phyloP scores from a whole-genome alignment of 53 echinoderm and acorn worm genomes.

The Antedon mediterranea region DNA sequence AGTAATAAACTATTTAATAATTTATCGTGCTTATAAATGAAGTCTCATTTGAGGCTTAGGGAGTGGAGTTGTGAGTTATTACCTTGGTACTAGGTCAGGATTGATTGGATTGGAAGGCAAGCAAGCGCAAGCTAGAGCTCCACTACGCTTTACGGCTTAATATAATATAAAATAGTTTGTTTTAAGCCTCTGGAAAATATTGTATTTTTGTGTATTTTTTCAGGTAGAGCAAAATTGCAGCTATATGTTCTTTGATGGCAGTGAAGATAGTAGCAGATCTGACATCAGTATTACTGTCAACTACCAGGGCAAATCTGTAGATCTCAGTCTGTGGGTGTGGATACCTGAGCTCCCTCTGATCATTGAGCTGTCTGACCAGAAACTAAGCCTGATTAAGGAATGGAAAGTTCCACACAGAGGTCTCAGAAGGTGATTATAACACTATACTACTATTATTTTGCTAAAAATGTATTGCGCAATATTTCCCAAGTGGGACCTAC shows the following conservation, averaged over 20 bases:
- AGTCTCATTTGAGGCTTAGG: too few relatives aligned
- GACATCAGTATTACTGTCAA: constrained; percentile 27
- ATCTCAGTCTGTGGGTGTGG: constrained; percentile 52
- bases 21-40: too few relatives aligned
- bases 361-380: constrained; percentile 51
- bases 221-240: constrained; percentile 60
- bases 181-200: too few relatives aligned
- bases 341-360: constrained; percentile 71
- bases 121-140: too few relatives aligned
- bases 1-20: too few relatives aligned
- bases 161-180: too few relatives aligned
- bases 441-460: not conserved
- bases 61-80: too few relatives aligned
- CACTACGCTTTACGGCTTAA: too few relatives aligned
- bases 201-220: not conserved
- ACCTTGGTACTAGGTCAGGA: too few relatives aligned
- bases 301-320: constrained; percentile 26
- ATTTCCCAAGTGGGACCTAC: too few relatives aligned
- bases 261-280: constrained; percentile 49
- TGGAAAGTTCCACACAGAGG: constrained; percentile 53
- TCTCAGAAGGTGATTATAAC: not conserved
- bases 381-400: constrained; percentile 64
- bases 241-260: constrained; percentile 52
- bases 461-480: too few relatives aligned
- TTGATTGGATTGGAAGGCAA: too few relatives aligned